Evolutionary conservation across 1,140 invertebrate genomes (phyloP).

Genomic region (Potamilus streckersoni): DNA sequence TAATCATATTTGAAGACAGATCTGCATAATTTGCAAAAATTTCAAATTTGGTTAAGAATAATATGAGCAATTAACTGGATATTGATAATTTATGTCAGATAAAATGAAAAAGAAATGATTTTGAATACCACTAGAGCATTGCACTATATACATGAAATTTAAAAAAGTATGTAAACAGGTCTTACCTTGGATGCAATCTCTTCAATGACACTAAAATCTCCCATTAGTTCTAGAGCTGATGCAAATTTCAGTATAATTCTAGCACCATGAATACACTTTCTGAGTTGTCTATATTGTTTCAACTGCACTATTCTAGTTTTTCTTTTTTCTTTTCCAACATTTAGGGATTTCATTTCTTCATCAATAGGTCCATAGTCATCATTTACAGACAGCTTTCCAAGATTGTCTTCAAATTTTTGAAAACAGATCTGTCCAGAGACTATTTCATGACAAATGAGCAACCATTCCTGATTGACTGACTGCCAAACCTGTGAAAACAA

Average conservation of each 20-base stretch:
- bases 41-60: too few relatives aligned
- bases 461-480: neutral
- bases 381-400: slow-evolving; percentile 3
- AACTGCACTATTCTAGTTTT: slow-evolving; percentile 5
- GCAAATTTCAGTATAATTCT: slow-evolving; percentile 4
- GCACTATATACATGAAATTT: neutral
- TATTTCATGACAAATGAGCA: neutral
- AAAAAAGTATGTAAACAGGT: neutral
- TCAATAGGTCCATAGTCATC: neutral
- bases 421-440: slow-evolving; percentile 1
- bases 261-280: slow-evolving; percentile 12
- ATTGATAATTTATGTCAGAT: too few relatives aligned
- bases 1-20: too few relatives aligned
- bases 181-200: slow-evolving; percentile 6
- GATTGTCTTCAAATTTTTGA: slow-evolving; percentile 1
- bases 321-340: neutral
- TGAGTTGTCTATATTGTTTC: slow-evolving; percentile 10
- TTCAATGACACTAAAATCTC: slow-evolving; percentile 4
- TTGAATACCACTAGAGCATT: too few relatives aligned
- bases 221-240: neutral
- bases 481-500: slow-evolving; percentile 7
- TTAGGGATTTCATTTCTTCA: slow-evolving; percentile 4
- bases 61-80: too few relatives aligned
- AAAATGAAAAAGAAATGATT: too few relatives aligned
- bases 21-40: too few relatives aligned